Evolutionary conservation across 1,140 invertebrate species (phyloP).

Genomic region (Neelides sp.): DNA sequence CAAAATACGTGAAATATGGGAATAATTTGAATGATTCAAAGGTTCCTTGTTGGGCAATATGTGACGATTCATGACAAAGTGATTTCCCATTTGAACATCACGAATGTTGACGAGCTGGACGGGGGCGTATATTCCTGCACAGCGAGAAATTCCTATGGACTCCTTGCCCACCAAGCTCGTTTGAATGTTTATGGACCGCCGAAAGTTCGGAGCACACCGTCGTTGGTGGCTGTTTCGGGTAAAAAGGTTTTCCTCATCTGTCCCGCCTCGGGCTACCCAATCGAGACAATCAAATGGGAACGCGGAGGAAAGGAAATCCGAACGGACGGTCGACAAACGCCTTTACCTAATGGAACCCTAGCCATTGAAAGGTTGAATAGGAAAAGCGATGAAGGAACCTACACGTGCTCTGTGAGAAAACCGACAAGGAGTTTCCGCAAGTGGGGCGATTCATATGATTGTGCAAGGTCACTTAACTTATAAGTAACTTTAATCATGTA

Average conservation of each 20-base stretch:
- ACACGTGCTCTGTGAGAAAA: too few species aligned
- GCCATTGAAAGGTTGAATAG: too few species aligned
- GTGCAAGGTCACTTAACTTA: too few species aligned
- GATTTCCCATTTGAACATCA: constrained; percentile 88
- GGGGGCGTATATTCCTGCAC: constrained; percentile 81
- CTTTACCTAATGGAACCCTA: constrained; percentile 36
- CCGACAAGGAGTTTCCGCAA: too few species aligned
- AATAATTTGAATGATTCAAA: too few species aligned
- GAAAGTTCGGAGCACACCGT: constrained; percentile 65
- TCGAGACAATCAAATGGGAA: constrained; percentile 41
- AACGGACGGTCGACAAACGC: constrained; percentile 39
- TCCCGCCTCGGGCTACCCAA: constrained; percentile 56
- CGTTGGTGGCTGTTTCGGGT: constrained; percentile 71
- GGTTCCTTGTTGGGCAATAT: constrained; percentile 78
- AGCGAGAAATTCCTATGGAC: constrained; percentile 65
- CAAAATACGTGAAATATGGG: background rate
- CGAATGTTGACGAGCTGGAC: constrained; percentile 71
- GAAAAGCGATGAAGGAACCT: too few species aligned
- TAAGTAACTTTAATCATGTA: too few species aligned
- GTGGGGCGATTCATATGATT: too few species aligned
- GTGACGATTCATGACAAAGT: constrained; percentile 82
- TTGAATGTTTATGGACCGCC: constrained; percentile 84
- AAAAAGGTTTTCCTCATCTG: constrained; percentile 64
- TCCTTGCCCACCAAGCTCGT: constrained; percentile 61
- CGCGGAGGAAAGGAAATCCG: constrained; percentile 38